Conservation (phyloP, 2,113 vertebrate species). For the Cryptomyrus ogoouensis region DNA sequence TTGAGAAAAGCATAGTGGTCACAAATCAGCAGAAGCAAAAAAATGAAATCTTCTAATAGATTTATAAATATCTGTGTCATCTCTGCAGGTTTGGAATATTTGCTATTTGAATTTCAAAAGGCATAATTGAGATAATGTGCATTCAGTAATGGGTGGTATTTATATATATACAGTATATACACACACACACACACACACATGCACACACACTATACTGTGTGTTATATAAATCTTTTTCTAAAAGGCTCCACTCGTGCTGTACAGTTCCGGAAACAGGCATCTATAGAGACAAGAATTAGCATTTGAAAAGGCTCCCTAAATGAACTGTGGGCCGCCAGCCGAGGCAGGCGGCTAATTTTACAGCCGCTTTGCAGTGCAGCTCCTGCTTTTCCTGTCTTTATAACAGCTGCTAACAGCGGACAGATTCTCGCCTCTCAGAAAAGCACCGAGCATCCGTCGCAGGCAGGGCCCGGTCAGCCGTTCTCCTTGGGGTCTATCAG, state of each 20-base stretch:
- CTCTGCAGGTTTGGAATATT: not conserved
- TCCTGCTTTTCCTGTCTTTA: not conserved
- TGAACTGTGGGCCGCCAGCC: not conserved
- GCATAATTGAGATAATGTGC: not conserved
- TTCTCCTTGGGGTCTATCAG: not conserved
- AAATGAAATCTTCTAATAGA: conserved; percentile 8
- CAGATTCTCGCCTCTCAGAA: conserved; percentile 22
- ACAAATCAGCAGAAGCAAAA: not conserved
- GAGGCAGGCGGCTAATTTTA: conserved; percentile 16
- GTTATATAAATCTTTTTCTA: conserved; percentile 13
- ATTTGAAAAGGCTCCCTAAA: conserved; percentile 15
- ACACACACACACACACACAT: not conserved
- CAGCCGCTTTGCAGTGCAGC: conserved; percentile 1
- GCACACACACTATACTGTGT: not conserved
- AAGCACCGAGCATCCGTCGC: not conserved
- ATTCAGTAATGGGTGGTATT: not conserved
- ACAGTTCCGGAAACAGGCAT: conserved; percentile 14
- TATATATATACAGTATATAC: not conserved
- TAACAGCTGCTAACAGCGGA: conserved; percentile 19
- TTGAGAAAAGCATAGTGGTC: not conserved
- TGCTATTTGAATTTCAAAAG: conserved; percentile 11
- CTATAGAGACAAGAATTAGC: conserved; percentile 14
- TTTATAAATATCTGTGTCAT: conserved; percentile 16
- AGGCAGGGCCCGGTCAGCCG: not conserved
- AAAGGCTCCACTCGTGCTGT: not conserved